Conservation (phyloP, 1,140 invertebrate species). For the Drosophila sp. region DNA sequence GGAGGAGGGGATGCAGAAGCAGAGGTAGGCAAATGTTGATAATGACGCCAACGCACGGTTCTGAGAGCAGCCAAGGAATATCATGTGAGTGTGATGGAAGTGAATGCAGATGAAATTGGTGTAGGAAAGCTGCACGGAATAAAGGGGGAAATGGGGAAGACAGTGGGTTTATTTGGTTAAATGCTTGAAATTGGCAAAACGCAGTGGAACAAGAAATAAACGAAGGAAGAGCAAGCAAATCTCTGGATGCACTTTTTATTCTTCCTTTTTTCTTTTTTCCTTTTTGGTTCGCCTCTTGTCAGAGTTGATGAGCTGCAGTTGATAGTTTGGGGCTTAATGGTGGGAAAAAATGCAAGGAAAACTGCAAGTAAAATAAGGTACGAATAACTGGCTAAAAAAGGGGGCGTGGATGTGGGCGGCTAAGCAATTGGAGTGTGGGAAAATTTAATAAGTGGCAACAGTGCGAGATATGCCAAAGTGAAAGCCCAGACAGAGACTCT, state of each 20-base stretch:
- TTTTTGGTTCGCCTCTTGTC: constrained; percentile 43
- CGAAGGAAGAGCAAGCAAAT: constrained; percentile 21
- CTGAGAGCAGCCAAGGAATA: constrained; percentile 14
- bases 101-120: constrained; percentile 29
- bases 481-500: too few relatives aligned
- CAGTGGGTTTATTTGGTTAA: constrained; percentile 76
- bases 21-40: constrained; percentile 47
- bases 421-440: constrained; percentile 73
- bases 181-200: constrained; percentile 79
- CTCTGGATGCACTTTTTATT: constrained; percentile 63
- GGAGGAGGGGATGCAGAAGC: neutral
- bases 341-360: constrained; percentile 65
- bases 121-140: neutral
- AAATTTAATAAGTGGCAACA: constrained; percentile 68
- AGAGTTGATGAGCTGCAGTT: constrained; percentile 69
- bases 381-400: constrained; percentile 20
- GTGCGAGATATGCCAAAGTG: constrained; percentile 21
- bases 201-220: constrained; percentile 23
- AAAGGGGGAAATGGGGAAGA: neutral
- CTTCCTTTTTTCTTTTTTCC: too few relatives aligned
- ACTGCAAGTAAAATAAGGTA: constrained; percentile 15
- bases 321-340: constrained; percentile 74
- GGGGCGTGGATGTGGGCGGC: constrained; percentile 42
- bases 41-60: constrained; percentile 56
- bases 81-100: constrained; percentile 59